phyloP scores from a whole-genome alignment of 2,888 invertebrate species.

The Marasmarcha lunaedactyla region DNA sequence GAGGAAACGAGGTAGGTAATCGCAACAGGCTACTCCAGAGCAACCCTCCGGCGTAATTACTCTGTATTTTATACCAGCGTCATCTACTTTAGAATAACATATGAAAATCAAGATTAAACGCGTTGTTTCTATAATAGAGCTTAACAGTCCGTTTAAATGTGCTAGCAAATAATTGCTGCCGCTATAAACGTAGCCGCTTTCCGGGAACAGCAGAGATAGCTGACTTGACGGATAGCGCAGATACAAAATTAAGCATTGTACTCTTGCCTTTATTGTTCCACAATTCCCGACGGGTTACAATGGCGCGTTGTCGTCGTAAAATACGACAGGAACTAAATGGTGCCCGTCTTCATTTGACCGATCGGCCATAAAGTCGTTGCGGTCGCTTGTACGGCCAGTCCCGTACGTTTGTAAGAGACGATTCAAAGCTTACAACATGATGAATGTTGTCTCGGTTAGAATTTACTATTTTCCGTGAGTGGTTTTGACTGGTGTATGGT shows the following conservation, averaged over 20 bases:
- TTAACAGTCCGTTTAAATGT: too few relatives aligned
- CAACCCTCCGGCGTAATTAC: constrained; percentile 40
- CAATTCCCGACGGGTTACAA: constrained; percentile 6
- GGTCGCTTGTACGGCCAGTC: constrained; percentile 26
- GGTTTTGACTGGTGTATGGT: constrained; percentile 3
- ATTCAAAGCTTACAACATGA: constrained; percentile 33
- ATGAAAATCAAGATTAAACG: too few relatives aligned
- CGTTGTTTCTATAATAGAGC: too few relatives aligned
- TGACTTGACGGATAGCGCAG: background rate
- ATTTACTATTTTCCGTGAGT: constrained; percentile 8
- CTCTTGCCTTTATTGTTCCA: constrained; percentile 29
- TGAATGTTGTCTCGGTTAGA: constrained; percentile 31
- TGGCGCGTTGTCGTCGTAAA: constrained; percentile 33
- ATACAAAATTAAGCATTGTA: background rate
- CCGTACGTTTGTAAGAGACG: constrained; percentile 25
- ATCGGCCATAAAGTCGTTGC: constrained; percentile 40
- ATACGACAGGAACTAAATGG: constrained; percentile 52
- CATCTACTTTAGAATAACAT: constrained; percentile 2
- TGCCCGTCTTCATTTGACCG: constrained; percentile 39
- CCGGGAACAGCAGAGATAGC: background rate
- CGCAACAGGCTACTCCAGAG: constrained; percentile 35
- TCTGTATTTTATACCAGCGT: constrained; percentile 5
- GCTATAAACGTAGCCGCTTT: too few relatives aligned
- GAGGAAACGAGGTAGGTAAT: constrained; percentile 41
- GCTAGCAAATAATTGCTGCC: too few relatives aligned